Evolutionary conservation across 1,140 invertebrate species (phyloP), one percentile per base, ranked within the genome.

Genomic region (Cheumatopsyche charites): DNA sequence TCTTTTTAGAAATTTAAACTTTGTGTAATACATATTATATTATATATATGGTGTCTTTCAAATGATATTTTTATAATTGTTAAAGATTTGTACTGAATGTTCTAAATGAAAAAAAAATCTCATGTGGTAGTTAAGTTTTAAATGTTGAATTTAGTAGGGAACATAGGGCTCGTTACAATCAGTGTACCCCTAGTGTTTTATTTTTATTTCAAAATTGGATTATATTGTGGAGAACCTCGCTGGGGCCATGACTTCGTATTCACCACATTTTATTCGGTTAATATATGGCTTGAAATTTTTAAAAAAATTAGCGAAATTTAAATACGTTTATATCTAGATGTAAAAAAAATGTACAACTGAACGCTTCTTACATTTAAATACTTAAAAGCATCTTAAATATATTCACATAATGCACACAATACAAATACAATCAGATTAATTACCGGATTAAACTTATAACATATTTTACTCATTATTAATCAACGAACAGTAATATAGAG

Each of bases 21-120:
- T 55, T 55, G 49, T 55, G 49, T 55, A 55, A 25, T 25, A 25
- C 29, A 36, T 7, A 23, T 25, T 12, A n/a, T n/a, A n/a, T n/a
- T 1, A 68, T 55, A 71, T 65, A 71, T 76, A 73, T 72, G 75
- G 72, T 76, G 75, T 76, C 71, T 76, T 76, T 76, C 52, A 76
- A 76, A 76, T 73, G 75, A 76, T 76, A 76, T 76, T 76, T 76
- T 76, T 76, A 73, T 76, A 76, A 73, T 73, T 76, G 75, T 76
- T 76, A 73, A 73, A 75, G 72, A 70, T 71, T 73, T 73, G 72
- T 76, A 76, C 74, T 76, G 72, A 76, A 76, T 76, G 75, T 76
- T 75, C 69, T 76, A 73, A 76, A 76, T 49, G 67, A 73, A 41
- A 69, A 67, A 75, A 45, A 68, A 68, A 68, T 75, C 71, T 70